Evolutionary conservation across 2,888 invertebrate species (phyloP), one percentile per base, ranked within the genome.

Genomic region (Salticus scenicus): DNA sequence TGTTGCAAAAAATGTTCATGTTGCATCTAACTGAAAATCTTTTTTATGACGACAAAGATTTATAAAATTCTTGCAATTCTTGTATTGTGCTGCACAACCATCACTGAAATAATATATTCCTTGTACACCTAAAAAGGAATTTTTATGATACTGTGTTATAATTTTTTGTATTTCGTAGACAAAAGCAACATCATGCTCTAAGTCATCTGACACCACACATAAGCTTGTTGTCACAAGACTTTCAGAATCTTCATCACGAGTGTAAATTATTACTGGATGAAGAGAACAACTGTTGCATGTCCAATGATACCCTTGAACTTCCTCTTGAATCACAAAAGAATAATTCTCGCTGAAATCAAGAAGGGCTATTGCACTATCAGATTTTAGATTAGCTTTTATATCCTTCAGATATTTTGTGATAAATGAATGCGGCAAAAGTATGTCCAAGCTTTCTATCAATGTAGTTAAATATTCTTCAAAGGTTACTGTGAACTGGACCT

Each of bases 241-340:
- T 37, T 37, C 10, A 7, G 7, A 4, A 7, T 37, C 7, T 10
- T 37, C 37, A 37, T 37, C 10, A 37, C 37, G 10, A 37, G 37
- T 37, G 10, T 37, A 37, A 37, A 37, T 37, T 37, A 37, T 10
- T 10, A 37, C 37, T 63, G 63, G 63, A 7, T 12, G n/a, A 24
- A 63, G n/a, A 63, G n/a, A 27, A 30, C 64, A 64, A 10, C 27
- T 10, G 10, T 64, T 30, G 1, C 1, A 4, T 24, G 64, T 64
- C 64, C 64, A 64, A n/a, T 64, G 64, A 10, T 64, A 64, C 0
- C 64, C 64, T 27, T 64, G 64, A 0, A 28, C 64, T 10, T 64
- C 64, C 14, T 30, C 8, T 64, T 64, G 64, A 27, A 64, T 28
- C 0, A 30, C 30, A 64, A 17, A 64, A 30, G 64, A 7, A n/a